Evolutionary conservation across 2,797 vertebrate species (phyloP).

Genomic region (Fistularia commersonii): DNA sequence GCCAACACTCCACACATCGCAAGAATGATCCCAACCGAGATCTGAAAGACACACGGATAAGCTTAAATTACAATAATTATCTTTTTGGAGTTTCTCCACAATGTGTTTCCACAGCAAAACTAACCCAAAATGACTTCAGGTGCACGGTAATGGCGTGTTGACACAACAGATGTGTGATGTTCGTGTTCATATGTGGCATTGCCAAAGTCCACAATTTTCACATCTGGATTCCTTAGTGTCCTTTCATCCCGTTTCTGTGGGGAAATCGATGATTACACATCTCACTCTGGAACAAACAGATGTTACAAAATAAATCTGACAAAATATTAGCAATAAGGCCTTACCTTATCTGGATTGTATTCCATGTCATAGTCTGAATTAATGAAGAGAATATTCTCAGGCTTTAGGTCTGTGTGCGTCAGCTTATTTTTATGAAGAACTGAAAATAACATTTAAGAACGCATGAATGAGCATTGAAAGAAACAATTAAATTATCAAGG

Average conservation of each 20-base stretch:
- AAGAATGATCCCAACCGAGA: conserved; percentile 85
- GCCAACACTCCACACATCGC: conserved; percentile 88
- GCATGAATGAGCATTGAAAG: background rate
- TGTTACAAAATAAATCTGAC: background rate
- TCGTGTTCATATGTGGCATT: conserved; percentile 96
- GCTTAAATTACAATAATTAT: no score
- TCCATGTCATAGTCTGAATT: conserved; percentile 87
- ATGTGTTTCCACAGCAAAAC: conserved; percentile 25
- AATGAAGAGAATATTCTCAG: conserved; percentile 97
- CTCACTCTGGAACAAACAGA: background rate
- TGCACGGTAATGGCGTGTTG: conserved; percentile 95
- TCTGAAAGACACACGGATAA: conserved; percentile 62
- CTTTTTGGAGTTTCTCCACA: no score
- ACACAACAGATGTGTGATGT: conserved; percentile 94
- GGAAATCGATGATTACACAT: background rate
- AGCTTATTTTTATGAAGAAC: conserved; percentile 95
- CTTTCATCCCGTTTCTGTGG: conserved; percentile 88
- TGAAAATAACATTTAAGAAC: conserved; percentile 63
- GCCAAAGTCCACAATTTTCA: conserved; percentile 96
- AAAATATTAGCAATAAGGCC: background rate
- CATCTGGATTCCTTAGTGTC: conserved; percentile 87
- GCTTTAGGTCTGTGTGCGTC: conserved; percentile 97
- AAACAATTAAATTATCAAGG: accelerated
- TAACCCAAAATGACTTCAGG: conserved; percentile 97
- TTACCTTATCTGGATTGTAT: conserved; percentile 87